A percentile compares a stretch with the other conserved stretches of the same genome.
phyloP scores from a whole-genome alignment of 2,113 vertebrate genomes.

The Orientallactaga bullata region DNA sequence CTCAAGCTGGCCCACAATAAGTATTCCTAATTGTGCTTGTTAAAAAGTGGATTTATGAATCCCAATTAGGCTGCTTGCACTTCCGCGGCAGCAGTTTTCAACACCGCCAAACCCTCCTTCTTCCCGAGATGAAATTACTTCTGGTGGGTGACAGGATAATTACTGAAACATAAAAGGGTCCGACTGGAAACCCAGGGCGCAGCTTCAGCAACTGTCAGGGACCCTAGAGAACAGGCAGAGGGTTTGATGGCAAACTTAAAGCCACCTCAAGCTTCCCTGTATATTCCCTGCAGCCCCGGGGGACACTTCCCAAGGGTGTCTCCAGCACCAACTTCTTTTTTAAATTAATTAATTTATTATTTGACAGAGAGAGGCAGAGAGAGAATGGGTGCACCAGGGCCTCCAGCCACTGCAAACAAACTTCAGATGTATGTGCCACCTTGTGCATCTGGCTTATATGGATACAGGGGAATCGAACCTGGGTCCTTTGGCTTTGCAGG shows the following conservation, averaged over 20 bases:
- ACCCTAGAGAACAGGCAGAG: slow-evolving; percentile 41
- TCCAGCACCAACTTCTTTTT: neutral
- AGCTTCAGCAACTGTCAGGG: slow-evolving; percentile 75
- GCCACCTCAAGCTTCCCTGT: neutral
- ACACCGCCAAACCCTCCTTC: slow-evolving; percentile 77
- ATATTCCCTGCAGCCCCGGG: fast-evolving
- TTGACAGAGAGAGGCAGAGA: too few species aligned
- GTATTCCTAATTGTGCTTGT: slow-evolving; percentile 88
- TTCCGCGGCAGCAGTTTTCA: slow-evolving; percentile 77
- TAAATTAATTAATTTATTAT: too few species aligned
- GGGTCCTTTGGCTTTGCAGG: too few species aligned
- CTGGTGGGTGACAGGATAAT: slow-evolving; percentile 84
- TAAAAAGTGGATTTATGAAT: slow-evolving; percentile 89
- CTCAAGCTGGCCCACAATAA: slow-evolving; percentile 87
- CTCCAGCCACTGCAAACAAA: too few species aligned
- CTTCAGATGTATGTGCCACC: too few species aligned
- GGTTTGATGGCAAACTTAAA: neutral
- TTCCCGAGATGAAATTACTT: slow-evolving; percentile 78
- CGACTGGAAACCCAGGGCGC: slow-evolving; percentile 65
- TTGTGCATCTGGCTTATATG: too few species aligned
- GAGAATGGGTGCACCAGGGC: too few species aligned
- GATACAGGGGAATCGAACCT: too few species aligned
- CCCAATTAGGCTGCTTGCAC: slow-evolving; percentile 86
- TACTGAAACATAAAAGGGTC: slow-evolving; percentile 85
- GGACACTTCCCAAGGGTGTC: too few species aligned